Conservation (phyloP, 2,888 invertebrate genomes). For the Xestia sexstrigata region DNA sequence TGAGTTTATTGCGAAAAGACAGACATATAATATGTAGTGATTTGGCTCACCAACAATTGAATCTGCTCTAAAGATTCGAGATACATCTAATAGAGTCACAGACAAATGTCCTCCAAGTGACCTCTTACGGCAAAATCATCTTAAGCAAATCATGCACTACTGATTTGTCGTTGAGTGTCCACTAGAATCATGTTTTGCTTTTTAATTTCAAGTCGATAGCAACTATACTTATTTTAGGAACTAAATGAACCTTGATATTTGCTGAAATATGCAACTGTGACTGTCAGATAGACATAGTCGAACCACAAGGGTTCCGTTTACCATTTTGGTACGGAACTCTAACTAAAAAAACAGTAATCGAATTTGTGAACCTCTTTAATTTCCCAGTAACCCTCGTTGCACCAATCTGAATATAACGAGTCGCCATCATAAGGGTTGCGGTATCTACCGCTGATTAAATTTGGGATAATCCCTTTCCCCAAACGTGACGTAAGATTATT, state of each 20-base stretch:
- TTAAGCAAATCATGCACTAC: no score
- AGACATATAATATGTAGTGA: no score
- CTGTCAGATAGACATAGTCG: not conserved
- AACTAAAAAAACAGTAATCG: slow-evolving; percentile 9
- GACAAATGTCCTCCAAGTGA: no score
- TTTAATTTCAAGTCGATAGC: not conserved
- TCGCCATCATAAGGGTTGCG: slow-evolving; percentile 76
- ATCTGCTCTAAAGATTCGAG: no score
- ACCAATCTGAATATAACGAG: slow-evolving; percentile 62
- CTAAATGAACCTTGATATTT: not conserved
- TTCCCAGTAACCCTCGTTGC: slow-evolving; percentile 49
- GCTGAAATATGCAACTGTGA: not conserved
- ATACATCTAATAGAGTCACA: no score
- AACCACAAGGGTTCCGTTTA: not conserved
- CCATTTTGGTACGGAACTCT: not conserved
- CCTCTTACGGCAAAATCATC: no score
- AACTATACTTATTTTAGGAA: not conserved
- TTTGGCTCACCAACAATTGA: no score
- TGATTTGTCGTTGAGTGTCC: no score
- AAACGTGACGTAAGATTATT: slow-evolving; percentile 86
- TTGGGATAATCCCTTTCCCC: slow-evolving; percentile 84
- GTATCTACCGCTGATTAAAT: slow-evolving; percentile 85
- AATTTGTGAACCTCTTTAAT: slow-evolving; percentile 38
- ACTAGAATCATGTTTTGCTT: not conserved
- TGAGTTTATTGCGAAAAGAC: no score